These are phyloP conservation scores for Electrona antarctica DNA, from an alignment of 2,113 vertebrate genomes.

Conservation along the genomic window DNA sequence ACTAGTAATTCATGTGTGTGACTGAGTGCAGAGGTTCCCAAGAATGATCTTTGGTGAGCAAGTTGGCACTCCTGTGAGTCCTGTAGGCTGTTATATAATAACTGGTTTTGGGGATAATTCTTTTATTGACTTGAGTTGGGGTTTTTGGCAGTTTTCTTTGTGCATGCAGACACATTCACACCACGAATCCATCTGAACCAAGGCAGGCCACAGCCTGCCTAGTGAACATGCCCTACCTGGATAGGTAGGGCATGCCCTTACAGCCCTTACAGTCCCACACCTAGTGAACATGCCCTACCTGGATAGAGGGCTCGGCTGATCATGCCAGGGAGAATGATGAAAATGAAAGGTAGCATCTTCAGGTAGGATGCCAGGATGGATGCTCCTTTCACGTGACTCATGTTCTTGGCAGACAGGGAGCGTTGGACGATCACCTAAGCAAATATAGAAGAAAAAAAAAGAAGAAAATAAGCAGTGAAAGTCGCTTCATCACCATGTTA, in stretches of 20 bases:
- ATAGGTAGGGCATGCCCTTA: no score
- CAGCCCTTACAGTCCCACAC: no score
- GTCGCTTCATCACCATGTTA: no score
- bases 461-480: no score
- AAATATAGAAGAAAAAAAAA: no score
- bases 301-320: conserved; percentile 92
- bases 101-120: background rate
- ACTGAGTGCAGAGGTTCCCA: background rate
- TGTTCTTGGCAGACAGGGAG: conserved; percentile 88
- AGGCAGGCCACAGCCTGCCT: conserved; percentile 53
- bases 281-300: conserved; percentile 72
- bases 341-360: conserved; percentile 89
- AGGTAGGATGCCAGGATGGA: conserved; percentile 91
- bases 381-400: conserved; percentile 89
- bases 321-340: conserved; percentile 93
- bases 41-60: background rate
- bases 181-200: conserved; percentile 4
- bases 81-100: background rate
- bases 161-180: background rate
- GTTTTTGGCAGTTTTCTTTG: no score
- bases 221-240: conserved; percentile 79
- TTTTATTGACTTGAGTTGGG: conserved; percentile 7
- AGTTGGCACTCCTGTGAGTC: no score
- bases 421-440: conserved; percentile 89
- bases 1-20: background rate